phyloP scores from a whole-genome alignment of 2,113 vertebrate genomes.

The Agelaius phoeniceus region DNA sequence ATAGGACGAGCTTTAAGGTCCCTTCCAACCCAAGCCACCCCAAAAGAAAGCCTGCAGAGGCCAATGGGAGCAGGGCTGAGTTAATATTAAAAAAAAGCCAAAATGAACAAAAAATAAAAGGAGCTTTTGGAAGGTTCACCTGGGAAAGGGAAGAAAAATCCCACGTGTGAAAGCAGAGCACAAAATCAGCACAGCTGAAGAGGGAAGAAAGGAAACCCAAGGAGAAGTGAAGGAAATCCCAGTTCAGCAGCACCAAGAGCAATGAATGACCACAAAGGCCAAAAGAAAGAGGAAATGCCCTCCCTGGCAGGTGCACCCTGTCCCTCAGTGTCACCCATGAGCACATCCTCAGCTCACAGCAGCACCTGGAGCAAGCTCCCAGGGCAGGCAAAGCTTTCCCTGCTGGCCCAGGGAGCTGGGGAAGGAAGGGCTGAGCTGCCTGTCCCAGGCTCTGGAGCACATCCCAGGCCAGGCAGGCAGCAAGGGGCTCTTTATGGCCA shows the following conservation, averaged over 20 bases:
- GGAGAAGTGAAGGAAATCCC: neutral
- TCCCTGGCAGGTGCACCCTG: neutral
- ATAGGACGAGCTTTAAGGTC: neutral
- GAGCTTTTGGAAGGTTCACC: neutral
- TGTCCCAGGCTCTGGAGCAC: neutral
- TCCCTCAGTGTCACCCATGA: neutral
- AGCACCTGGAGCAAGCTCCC: neutral
- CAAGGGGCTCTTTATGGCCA: neutral
- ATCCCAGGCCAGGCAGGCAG: fast-evolving
- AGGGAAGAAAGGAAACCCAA: neutral
- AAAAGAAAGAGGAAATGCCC: neutral
- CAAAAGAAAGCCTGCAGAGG: neutral
- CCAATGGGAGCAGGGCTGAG: neutral
- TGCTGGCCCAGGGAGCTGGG: fast-evolving
- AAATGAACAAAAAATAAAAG: neutral
- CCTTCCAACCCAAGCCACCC: neutral
- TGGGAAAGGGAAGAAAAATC: neutral
- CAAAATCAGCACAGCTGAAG: neutral
- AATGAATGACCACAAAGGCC: neutral
- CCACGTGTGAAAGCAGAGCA: neutral
- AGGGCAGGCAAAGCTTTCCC: fast-evolving
- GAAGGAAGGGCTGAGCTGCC: neutral
- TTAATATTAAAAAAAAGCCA: fast-evolving
- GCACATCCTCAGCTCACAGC: neutral
- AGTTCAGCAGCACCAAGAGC: neutral